A percentile compares a stretch with the other conserved stretches of the same genome.
Evolutionary conservation across 30 jellyfish, hydroid and myxozoan species (phyloP).

Genomic region (Haliclystus octoradiatus): DNA sequence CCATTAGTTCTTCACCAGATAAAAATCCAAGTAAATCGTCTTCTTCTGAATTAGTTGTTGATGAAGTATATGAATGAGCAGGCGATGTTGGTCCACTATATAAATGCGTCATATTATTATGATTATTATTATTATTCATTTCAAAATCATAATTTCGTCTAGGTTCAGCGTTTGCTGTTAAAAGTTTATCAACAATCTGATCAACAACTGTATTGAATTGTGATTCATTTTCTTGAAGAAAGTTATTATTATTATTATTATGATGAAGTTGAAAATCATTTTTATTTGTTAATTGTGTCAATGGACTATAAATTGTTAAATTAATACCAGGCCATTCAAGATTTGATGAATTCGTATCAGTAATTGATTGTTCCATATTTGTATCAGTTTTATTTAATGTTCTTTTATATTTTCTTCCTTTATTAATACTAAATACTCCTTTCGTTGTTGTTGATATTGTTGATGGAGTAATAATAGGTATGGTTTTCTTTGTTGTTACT

Average conservation of each 20-base stretch:
- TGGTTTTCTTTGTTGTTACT: background rate
- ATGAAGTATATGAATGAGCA: constrained; percentile 39
- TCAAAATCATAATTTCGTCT: background rate
- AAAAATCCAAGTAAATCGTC: constrained; percentile 49
- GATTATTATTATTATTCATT: background rate
- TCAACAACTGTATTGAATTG: constrained; percentile 15
- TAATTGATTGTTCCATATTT: background rate
- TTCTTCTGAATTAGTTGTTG: constrained; percentile 30
- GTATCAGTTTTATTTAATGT: background rate
- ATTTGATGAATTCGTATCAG: background rate
- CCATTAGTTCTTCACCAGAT: constrained; percentile 92
- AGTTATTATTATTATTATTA: background rate
- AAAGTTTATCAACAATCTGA: constrained; percentile 49
- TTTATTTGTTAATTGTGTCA: constrained; percentile 24
- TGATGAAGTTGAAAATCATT: constrained; percentile 22
- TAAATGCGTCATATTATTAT: background rate
- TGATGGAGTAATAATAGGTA: background rate
- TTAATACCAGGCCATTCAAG: background rate
- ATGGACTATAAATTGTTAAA: background rate
- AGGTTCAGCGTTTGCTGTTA: constrained; percentile 15
- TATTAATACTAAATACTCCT: background rate
- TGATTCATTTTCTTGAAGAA: background rate
- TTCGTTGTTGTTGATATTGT: background rate
- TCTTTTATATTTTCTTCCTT: background rate
- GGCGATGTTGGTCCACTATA: constrained; percentile 43